These are phyloP conservation scores for Globicephala melas DNA, from an alignment of 2,113 vertebrate species.

Conservation along the genomic window DNA sequence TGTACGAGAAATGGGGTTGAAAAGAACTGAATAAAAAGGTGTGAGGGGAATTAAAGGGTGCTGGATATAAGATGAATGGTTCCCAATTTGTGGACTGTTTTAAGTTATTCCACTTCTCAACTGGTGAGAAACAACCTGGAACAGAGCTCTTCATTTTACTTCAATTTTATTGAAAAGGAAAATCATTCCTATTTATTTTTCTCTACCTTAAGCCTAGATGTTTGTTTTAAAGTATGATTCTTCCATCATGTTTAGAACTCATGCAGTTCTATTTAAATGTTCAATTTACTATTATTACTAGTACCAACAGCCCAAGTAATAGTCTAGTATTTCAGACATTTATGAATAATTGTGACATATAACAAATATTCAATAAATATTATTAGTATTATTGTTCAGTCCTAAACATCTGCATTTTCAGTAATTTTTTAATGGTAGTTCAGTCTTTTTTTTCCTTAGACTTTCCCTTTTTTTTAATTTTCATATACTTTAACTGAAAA, in stretches of 20 bases:
- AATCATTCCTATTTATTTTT: neutral
- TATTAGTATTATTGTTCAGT: neutral
- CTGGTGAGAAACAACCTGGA: neutral
- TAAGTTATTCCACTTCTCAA: neutral
- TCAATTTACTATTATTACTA: neutral
- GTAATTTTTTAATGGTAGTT: neutral
- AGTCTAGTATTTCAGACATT: neutral
- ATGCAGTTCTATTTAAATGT: neutral
- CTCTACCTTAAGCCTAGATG: neutral
- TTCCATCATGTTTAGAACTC: neutral
- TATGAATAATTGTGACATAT: neutral
- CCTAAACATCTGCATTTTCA: neutral
- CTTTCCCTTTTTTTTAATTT: neutral
- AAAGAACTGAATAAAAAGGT: neutral
- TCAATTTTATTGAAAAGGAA: neutral
- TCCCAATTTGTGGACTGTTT: neutral
- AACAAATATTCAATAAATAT: neutral
- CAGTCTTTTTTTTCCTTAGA: neutral
- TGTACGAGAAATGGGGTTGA: neutral
- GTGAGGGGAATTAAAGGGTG: accelerated
- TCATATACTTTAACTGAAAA: neutral
- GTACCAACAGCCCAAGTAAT: neutral
- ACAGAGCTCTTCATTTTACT: neutral
- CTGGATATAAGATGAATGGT: neutral
- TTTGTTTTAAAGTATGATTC: neutral